These are phyloP conservation scores for Melanerpes aurifrons DNA, from an alignment of 2,113 vertebrate genomes.

Conservation along the genomic window DNA sequence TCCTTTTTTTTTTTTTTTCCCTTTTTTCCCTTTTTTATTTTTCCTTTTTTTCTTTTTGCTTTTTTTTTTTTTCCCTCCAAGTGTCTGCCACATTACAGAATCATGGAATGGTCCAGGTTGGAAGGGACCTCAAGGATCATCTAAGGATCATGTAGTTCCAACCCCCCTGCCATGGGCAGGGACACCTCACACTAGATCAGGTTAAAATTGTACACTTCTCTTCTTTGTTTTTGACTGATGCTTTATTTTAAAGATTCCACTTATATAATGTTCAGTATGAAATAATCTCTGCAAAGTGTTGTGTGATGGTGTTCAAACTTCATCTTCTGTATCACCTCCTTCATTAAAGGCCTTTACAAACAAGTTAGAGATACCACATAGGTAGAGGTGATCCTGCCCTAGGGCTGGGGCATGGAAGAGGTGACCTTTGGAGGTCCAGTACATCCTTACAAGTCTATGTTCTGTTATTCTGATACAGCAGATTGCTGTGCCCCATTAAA, in stretches of 20 bases:
- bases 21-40: too few relatives aligned
- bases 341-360: constrained; percentile 16
- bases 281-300: not conserved
- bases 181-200: too few relatives aligned
- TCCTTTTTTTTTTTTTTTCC: too few relatives aligned
- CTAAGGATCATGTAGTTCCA: too few relatives aligned
- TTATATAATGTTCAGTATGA: not conserved
- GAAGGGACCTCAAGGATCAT: too few relatives aligned
- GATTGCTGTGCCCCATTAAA: constrained; percentile 40
- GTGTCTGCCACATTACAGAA: too few relatives aligned
- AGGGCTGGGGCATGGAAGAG: not conserved
- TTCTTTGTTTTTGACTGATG: not conserved
- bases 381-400: constrained; percentile 46
- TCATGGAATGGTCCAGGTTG: too few relatives aligned
- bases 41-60: too few relatives aligned
- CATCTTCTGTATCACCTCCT: not conserved
- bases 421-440: constrained; percentile 40
- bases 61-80: too few relatives aligned
- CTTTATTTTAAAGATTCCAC: not conserved
- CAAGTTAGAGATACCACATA: not conserved
- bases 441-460: not conserved
- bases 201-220: not conserved
- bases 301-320: not conserved
- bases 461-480: constrained; percentile 38
- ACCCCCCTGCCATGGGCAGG: too few relatives aligned